Conservation (phyloP, 2,888 invertebrate genomes). For the Campoplex capitator region DNA sequence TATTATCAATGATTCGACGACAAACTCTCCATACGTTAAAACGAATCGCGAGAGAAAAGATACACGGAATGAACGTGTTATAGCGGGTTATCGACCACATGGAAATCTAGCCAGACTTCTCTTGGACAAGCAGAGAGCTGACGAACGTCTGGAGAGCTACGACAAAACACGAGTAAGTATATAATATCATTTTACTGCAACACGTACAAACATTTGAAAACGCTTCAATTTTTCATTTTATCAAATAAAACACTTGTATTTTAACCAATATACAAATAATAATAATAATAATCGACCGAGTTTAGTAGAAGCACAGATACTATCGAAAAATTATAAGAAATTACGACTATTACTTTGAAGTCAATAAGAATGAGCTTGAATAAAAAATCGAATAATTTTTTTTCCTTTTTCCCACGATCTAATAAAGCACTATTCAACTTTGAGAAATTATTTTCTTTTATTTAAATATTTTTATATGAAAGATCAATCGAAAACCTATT, state of each 20-base stretch:
- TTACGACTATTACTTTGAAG: too few species aligned
- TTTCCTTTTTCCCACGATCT: too few species aligned
- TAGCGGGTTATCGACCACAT: slow-evolving; percentile 87
- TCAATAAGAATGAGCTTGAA: too few species aligned
- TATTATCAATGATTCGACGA: neutral
- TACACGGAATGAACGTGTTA: slow-evolving; percentile 60
- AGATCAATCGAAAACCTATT: too few species aligned
- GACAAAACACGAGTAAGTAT: slow-evolving; percentile 90
- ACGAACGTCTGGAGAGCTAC: slow-evolving; percentile 88
- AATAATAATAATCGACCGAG: neutral
- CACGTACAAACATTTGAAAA: neutral
- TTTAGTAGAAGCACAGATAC: neutral
- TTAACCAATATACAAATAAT: neutral
- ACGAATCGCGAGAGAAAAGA: slow-evolving; percentile 67
- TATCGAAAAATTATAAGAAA: neutral
- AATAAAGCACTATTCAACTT: too few species aligned
- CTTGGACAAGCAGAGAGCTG: slow-evolving; percentile 90
- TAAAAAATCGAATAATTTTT: too few species aligned
- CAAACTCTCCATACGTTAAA: slow-evolving; percentile 48
- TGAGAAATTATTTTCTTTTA: too few species aligned
- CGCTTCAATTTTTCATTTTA: neutral
- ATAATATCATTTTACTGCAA: neutral
- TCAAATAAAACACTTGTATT: neutral
- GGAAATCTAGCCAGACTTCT: slow-evolving; percentile 90
- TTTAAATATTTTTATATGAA: too few species aligned